These are phyloP conservation scores for Phocoena phocoena DNA, from an alignment of 2,113 vertebrate species.

Conservation along the genomic window DNA sequence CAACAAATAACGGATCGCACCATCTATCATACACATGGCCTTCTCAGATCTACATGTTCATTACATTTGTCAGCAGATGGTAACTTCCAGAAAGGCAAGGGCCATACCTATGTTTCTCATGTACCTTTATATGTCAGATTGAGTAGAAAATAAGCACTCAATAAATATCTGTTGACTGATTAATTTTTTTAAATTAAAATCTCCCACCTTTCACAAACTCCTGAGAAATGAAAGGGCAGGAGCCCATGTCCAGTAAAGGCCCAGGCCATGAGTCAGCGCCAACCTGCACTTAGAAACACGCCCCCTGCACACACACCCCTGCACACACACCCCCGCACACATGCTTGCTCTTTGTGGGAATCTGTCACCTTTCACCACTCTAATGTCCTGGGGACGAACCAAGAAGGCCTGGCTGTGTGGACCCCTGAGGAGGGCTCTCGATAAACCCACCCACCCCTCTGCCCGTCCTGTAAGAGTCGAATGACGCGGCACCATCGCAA, in stretches of 20 bases:
- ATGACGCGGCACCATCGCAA: neutral
- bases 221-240: neutral
- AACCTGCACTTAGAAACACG: neutral
- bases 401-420: neutral
- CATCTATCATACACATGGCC: neutral
- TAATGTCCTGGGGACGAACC: neutral
- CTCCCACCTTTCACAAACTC: neutral
- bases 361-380: neutral
- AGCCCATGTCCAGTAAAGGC: neutral
- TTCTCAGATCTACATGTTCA: neutral
- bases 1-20: neutral
- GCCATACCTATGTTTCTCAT: neutral
- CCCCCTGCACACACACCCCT: too few species aligned
- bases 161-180: neutral
- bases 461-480: neutral
- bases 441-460: too few species aligned
- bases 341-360: neutral
- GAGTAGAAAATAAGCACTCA: neutral
- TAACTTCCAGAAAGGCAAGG: neutral
- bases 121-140: neutral
- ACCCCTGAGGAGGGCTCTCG: neutral
- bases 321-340: rapidly evolving
- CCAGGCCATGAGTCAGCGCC: neutral
- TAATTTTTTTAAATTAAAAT: neutral
- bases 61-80: neutral